Evolutionary conservation across 2,888 invertebrate species (phyloP).

Genomic region (Tubulanus polymorphus): DNA sequence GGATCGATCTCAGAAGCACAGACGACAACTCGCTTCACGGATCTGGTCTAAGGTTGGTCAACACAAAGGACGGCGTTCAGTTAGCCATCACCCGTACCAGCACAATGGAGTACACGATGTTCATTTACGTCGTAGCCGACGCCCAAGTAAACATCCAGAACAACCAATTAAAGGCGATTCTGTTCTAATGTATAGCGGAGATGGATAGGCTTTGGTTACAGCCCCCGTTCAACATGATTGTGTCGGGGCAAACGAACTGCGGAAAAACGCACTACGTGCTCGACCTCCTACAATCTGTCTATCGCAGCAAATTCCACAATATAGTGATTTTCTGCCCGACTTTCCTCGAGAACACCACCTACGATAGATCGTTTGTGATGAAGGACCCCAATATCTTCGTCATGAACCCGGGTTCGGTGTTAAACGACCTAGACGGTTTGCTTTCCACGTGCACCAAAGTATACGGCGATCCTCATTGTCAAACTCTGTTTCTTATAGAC

Average conservation of each 20-base stretch:
- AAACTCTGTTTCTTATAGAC: constrained; percentile 23
- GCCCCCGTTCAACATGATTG: constrained; percentile 2
- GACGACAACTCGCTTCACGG: constrained; percentile 14
- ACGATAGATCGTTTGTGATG: constrained; percentile 11
- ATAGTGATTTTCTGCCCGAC: constrained; percentile 19
- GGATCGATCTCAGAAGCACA: constrained; percentile 7
- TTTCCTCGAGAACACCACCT: constrained; percentile 14
- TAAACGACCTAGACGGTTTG: constrained; percentile 11
- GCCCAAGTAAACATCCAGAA: constrained; percentile 14
- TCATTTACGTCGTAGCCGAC: constrained; percentile 20
- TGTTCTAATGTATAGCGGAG: constrained; percentile 5
- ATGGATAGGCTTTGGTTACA: neutral
- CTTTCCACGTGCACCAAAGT: neutral
- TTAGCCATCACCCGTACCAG: constrained; percentile 19
- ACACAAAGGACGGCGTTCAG: constrained; percentile 10
- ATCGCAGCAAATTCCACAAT: constrained; percentile 13
- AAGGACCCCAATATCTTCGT: constrained; percentile 7
- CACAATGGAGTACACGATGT: constrained; percentile 12
- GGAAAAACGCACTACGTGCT: constrained; percentile 17
- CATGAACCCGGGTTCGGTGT: constrained; percentile 11
- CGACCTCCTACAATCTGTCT: constrained; percentile 16
- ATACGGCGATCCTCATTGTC: constrained; percentile 12
- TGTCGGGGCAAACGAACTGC: constrained; percentile 18
- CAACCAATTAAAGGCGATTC: constrained; percentile 14
- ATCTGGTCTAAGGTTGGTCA: constrained; percentile 18